A percentile compares a stretch with the other conserved stretches of the same genome.
These are phyloP conservation scores for Neuroscelio doddi DNA, from an alignment of 2,888 invertebrate species.

Conservation along the genomic window DNA sequence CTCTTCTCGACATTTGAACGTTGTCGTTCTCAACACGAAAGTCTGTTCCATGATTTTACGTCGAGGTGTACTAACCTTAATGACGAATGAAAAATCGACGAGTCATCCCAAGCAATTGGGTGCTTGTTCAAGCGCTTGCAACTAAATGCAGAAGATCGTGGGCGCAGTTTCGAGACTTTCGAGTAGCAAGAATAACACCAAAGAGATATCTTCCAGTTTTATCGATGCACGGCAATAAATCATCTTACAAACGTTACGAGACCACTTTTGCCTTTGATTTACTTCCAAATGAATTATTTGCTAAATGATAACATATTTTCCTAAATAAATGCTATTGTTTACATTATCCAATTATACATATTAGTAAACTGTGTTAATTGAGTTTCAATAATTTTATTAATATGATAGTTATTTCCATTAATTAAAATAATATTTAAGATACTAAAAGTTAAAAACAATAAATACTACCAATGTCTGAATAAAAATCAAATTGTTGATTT, in stretches of 20 bases:
- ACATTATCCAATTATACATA: no score
- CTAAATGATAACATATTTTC: not conserved
- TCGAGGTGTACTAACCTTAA: conserved; percentile 3
- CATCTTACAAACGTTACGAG: conserved; percentile 1
- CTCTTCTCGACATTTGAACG: not conserved
- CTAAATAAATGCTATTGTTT: not conserved
- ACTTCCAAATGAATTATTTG: conserved; percentile 1
- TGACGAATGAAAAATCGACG: conserved; percentile 11
- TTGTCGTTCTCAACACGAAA: not conserved
- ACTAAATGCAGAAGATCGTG: not conserved
- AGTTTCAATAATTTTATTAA: no score
- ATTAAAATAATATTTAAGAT: no score
- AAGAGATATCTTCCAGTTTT: conserved; percentile 8
- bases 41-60: not conserved
- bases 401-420: no score
- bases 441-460: no score
- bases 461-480: no score
- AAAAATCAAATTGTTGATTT: no score
- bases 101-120: conserved; percentile 10
- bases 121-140: not conserved
- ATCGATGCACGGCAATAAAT: conserved; percentile 3
- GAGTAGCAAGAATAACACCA: not conserved
- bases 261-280: conserved; percentile 8
- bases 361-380: no score
- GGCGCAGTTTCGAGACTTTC: conserved; percentile 2